phyloP scores from a whole-genome alignment of 1,140 invertebrate species.

The Asobara japonica region DNA sequence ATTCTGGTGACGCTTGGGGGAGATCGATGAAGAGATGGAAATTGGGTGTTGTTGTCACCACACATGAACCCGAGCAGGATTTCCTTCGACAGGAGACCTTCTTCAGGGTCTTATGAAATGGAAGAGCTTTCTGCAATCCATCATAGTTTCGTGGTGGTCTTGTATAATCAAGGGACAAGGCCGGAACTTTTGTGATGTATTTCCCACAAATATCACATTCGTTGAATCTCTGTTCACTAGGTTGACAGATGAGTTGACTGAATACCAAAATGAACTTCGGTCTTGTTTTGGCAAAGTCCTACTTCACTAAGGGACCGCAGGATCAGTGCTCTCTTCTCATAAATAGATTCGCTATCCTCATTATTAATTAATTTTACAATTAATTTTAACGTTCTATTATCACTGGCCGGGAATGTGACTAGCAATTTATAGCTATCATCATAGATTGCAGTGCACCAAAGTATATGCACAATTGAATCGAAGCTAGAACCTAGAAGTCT shows the following conservation, averaged over 20 bases:
- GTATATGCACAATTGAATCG: neutral
- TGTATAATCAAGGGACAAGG: too few species aligned
- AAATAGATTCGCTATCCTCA: neutral
- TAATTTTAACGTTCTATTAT: neutral
- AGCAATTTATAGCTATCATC: neutral
- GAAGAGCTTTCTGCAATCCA: too few species aligned
- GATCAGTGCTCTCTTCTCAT: neutral
- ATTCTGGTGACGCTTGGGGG: neutral
- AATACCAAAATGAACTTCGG: neutral
- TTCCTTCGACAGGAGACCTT: neutral
- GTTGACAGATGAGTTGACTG: too few species aligned
- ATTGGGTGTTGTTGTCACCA: neutral
- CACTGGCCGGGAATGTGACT: neutral
- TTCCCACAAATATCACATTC: too few species aligned
- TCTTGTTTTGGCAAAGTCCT: neutral
- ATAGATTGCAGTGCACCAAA: neutral
- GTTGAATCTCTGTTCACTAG: too few species aligned
- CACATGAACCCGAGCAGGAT: neutral
- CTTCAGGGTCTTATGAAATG: too few species aligned
- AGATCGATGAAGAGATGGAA: neutral
- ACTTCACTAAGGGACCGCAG: neutral
- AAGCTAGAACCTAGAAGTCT: neutral
- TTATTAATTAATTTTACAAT: neutral
- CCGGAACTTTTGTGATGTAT: too few species aligned
- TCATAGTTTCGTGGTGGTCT: too few species aligned